Conservation (phyloP, 2,113 vertebrate genomes). For the Chaetura pelagica region DNA sequence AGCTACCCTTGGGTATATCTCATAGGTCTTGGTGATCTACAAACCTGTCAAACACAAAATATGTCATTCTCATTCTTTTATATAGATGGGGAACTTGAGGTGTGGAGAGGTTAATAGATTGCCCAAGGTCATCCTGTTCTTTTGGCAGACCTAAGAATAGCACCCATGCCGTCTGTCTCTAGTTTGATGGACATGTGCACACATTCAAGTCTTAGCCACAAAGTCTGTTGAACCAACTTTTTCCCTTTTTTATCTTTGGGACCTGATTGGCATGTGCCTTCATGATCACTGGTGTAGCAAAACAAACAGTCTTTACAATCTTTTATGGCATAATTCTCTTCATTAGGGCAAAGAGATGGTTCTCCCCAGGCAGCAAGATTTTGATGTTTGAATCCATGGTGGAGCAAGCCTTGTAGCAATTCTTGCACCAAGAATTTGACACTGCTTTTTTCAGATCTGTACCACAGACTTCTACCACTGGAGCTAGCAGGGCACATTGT, state of each 20-base stretch:
- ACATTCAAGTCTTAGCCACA: not conserved
- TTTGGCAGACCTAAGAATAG: not conserved
- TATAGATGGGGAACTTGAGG: slow-evolving; percentile 16
- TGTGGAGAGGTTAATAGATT: not conserved
- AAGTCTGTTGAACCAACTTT: not conserved
- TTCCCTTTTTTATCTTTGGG: not conserved
- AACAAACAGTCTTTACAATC: not conserved
- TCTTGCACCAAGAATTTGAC: not conserved
- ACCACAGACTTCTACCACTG: not conserved
- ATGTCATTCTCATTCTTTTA: slow-evolving; percentile 24
- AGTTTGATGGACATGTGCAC: not conserved
- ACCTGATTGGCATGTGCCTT: not conserved
- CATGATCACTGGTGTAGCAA: not conserved
- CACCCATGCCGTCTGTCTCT: not conserved
- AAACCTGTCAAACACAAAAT: slow-evolving; percentile 38
- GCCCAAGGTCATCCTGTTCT: slow-evolving; percentile 41
- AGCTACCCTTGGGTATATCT: slow-evolving; percentile 17
- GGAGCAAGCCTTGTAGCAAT: not conserved
- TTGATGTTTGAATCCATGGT: not conserved
- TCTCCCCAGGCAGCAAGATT: not conserved
- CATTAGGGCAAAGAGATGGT: not conserved
- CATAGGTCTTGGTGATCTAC: slow-evolving; percentile 31
- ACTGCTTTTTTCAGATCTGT: not conserved
- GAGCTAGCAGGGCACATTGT: not conserved
- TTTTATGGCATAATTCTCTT: not conserved